Evolutionary conservation across 2,113 vertebrate genomes (phyloP).

Genomic region (Recurvirostra avosetta): DNA sequence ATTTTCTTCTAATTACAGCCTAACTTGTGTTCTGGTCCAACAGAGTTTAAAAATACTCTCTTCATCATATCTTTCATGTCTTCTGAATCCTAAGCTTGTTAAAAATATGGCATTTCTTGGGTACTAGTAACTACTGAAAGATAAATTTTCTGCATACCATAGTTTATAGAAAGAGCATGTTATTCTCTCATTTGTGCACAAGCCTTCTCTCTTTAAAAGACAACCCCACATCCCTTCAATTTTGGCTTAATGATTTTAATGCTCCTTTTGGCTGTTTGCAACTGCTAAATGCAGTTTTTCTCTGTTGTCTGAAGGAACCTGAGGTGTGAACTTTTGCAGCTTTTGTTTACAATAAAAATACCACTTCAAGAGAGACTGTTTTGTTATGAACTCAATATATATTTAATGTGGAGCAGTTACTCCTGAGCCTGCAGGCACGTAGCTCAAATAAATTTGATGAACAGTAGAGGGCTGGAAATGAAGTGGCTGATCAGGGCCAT

Average conservation of each 20-base stretch:
- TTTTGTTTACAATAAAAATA: constrained; percentile 14
- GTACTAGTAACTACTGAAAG: background rate
- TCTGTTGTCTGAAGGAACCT: background rate
- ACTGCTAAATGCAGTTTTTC: background rate
- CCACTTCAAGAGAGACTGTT: background rate
- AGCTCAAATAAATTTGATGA: background rate
- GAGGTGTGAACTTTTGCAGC: background rate
- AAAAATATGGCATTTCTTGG: background rate
- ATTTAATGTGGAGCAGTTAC: background rate
- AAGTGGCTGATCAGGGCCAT: background rate
- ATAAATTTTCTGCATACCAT: background rate
- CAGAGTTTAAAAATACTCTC: background rate
- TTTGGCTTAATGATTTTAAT: background rate
- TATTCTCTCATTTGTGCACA: background rate
- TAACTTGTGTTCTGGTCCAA: background rate
- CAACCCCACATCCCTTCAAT: background rate
- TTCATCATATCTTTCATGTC: background rate
- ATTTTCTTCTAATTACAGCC: background rate
- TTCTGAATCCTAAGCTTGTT: background rate
- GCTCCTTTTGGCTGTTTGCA: background rate
- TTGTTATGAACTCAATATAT: background rate
- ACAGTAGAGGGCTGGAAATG: background rate
- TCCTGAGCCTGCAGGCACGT: background rate
- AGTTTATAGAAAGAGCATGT: background rate
- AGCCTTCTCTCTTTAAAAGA: background rate